Evolutionary conservation across 2,113 vertebrate species (phyloP).

Genomic region (Pholis gunnellus): DNA sequence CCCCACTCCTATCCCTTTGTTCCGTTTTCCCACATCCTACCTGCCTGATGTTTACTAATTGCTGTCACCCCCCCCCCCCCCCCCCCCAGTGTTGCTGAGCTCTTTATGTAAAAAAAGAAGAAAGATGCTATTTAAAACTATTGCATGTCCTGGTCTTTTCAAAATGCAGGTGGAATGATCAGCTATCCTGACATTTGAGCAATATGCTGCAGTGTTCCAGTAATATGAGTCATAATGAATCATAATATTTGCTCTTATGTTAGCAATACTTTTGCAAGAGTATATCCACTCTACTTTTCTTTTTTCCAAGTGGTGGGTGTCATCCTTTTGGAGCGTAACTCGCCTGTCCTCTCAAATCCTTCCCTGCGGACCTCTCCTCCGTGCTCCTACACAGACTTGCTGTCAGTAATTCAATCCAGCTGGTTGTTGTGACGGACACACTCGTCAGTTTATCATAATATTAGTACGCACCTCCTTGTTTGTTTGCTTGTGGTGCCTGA

Average conservation of each 20-base stretch:
- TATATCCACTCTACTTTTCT: background rate
- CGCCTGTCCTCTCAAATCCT: conserved; percentile 16
- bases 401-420: conserved; percentile 59
- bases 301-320: conserved; percentile 12
- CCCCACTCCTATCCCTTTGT: conserved; percentile 25
- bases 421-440: conserved; percentile 51
- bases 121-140: background rate
- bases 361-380: conserved; percentile 27
- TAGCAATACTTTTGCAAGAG: conserved; percentile 6
- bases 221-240: conserved; percentile 32
- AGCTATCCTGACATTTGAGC: conserved; percentile 5
- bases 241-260: conserved; percentile 11
- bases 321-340: conserved; percentile 37
- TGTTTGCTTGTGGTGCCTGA: conserved; percentile 64
- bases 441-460: conserved; percentile 62
- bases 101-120: conserved; percentile 13
- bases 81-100: background rate
- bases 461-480: conserved; percentile 54
- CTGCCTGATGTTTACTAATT: conserved; percentile 56
- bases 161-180: conserved; percentile 25
- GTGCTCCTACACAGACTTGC: conserved; percentile 40
- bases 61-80: conserved; percentile 9
- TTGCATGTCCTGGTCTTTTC: background rate
- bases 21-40: conserved; percentile 40
- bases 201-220: background rate